Percentiles rank a stretch among this genome's conserved stretches.
These are phyloP conservation scores for Epinephelus coioides DNA, from an alignment of 2,797 vertebrate genomes.

Conservation along the genomic window DNA sequence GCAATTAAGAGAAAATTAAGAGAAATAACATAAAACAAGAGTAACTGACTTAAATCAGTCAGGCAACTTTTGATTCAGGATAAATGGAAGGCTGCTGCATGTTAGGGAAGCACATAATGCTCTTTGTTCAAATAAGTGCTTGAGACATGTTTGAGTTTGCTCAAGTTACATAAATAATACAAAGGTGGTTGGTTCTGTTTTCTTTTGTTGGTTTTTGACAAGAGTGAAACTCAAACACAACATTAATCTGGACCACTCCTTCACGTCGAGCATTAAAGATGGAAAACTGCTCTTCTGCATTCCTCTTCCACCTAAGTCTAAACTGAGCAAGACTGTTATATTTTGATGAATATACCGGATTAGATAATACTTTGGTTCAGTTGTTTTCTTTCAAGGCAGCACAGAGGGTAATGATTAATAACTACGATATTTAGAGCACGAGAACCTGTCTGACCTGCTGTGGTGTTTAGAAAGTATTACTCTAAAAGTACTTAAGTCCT, in stretches of 20 bases:
- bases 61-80: no score
- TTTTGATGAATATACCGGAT: slow-evolving; percentile 26
- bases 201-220: slow-evolving; percentile 39
- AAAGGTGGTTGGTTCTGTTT: slow-evolving; percentile 16
- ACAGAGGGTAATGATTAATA: no score
- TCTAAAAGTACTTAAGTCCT: not conserved
- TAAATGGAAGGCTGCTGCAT: no score
- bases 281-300: not conserved
- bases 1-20: no score
- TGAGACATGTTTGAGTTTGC: slow-evolving; percentile 47
- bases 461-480: no score
- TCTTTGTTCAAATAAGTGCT: slow-evolving; percentile 27
- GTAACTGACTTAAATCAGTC: no score
- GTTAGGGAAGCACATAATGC: not conserved
- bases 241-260: slow-evolving; percentile 10
- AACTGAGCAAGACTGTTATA: not conserved
- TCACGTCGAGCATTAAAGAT: not conserved
- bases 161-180: slow-evolving; percentile 34
- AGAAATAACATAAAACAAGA: no score
- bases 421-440: no score
- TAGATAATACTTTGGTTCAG: not conserved
- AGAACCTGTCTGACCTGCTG: no score
- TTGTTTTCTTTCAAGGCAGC: no score
- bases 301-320: not conserved
- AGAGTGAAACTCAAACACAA: slow-evolving; percentile 71